phyloP scores from a whole-genome alignment of 2,113 vertebrate genomes.

The Crocuta crocuta region DNA sequence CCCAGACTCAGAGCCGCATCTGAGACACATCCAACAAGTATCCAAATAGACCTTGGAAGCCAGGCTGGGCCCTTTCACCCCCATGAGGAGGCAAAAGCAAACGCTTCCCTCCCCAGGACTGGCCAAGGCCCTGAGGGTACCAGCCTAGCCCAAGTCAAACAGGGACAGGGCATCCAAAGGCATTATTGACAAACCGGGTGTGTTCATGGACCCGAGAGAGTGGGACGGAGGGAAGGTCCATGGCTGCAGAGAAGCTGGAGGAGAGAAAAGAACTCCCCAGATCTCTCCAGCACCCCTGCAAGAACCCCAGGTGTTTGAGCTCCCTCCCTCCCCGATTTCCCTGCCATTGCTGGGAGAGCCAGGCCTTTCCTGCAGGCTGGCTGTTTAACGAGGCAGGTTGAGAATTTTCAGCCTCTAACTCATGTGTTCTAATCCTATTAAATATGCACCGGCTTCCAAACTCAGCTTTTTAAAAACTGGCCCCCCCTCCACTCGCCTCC shows the following conservation, averaged over 20 bases:
- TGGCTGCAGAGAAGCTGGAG: neutral
- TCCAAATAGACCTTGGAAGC: neutral
- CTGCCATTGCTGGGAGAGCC: neutral
- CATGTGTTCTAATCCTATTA: conserved; percentile 84
- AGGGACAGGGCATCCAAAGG: neutral
- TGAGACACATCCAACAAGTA: neutral
- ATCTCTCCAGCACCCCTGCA: neutral
- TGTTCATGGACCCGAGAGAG: neutral
- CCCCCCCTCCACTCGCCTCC: neutral
- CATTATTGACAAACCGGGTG: conserved; percentile 66
- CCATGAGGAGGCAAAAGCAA: neutral
- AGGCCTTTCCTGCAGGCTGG: conserved; percentile 15
- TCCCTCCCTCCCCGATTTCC: no score
- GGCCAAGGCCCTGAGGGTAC: neutral
- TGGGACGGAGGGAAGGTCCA: rapidly evolving
- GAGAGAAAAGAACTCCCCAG: neutral
- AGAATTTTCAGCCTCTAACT: conserved; percentile 77
- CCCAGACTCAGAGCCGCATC: neutral
- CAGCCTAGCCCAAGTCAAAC: conserved; percentile 42
- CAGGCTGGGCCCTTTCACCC: neutral
- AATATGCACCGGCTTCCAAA: conserved; percentile 81
- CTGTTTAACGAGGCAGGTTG: conserved; percentile 77
- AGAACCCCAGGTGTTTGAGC: neutral
- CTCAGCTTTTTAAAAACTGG: conserved; percentile 70
- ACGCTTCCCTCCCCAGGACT: neutral